Evolutionary conservation across 2,113 vertebrate species (phyloP), one percentile per base, ranked within the genome.

Genomic region (Ancistrus triradiatus): DNA sequence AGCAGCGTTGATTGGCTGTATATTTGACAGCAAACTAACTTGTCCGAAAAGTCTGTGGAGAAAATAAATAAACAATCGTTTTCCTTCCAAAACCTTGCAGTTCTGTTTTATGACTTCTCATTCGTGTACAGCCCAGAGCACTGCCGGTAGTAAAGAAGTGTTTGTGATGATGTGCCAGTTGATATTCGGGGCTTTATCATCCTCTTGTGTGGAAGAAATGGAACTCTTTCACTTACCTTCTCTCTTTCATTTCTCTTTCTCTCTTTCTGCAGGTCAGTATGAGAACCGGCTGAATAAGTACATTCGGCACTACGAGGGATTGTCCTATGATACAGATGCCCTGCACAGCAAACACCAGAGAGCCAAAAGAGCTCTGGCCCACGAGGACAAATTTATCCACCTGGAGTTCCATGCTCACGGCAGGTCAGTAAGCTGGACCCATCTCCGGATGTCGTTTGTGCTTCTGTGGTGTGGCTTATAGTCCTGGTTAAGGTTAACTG

Each of bases 291-390:
- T 98, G 65, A 93, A 89, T 85, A 92, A 95, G 76, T 92, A 93
- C 70, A 94, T 98, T 76, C 90, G 78, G 55, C 92, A 98, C 84
- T 97, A 95, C 85, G 95, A 98, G 84, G 95, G 92, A 66, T 84
- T 98, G 61, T 93, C 93, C 21, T 98, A 97, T 0, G 87, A 93
- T 76, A 89, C 88, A 66, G 88, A 90, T 63, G 83, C 82, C 65
- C 85, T 98, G 85, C 94, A 98, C 88, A 91, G 83, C 85, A 92
- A 88, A 81, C 95, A 98, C 89, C 94, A 97, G 88, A 91, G 95
- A 90, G 94, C 92, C 85, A 98, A 93, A 86, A 89, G 95, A 85
- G 89, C 95, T 3, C 53, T 94, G 2, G 89, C 85, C 0, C 89
- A 93, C 1, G 86, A 95, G 48, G 94, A 96, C 64, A 89, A 80